Evolutionary conservation across 2,888 invertebrate species (phyloP).

Genomic region (Sphaerophoria taeniata): DNA sequence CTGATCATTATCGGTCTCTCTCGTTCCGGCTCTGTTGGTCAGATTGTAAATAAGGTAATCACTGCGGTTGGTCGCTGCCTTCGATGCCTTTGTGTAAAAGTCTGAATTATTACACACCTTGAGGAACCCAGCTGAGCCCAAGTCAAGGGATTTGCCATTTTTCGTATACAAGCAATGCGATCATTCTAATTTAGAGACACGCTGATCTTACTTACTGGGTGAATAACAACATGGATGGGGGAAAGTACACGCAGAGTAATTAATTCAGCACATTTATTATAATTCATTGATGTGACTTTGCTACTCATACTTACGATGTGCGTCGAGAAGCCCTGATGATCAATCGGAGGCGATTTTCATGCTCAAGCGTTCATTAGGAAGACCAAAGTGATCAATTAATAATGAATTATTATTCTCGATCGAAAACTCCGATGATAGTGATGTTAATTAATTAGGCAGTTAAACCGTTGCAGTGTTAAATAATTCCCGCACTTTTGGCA

Average conservation of each 20-base stretch:
- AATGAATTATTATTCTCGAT: slow-evolving; percentile 71
- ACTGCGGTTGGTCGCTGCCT: slow-evolving; percentile 63
- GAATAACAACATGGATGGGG: slow-evolving; percentile 17
- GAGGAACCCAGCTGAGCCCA: slow-evolving; percentile 56
- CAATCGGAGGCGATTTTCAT: slow-evolving; percentile 71
- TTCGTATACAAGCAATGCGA: slow-evolving; percentile 37
- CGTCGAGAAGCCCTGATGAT: slow-evolving; percentile 44
- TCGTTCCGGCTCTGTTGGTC: slow-evolving; percentile 36
- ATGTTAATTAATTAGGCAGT: slow-evolving; percentile 67
- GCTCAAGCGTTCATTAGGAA: slow-evolving; percentile 70
- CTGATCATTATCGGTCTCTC: slow-evolving; percentile 64
- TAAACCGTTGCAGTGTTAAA: slow-evolving; percentile 45
- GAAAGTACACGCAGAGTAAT: slow-evolving; percentile 59
- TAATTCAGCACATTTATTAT: slow-evolving; percentile 72
- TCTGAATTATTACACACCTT: slow-evolving; percentile 71
- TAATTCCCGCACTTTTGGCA: slow-evolving; percentile 58
- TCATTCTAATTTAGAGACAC: slow-evolving; percentile 55
- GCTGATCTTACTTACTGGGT: slow-evolving; percentile 24
- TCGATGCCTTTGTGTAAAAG: slow-evolving; percentile 65
- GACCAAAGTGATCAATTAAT: slow-evolving; percentile 71
- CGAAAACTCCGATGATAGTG: slow-evolving; percentile 69
- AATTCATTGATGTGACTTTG: slow-evolving; percentile 65
- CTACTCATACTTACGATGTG: neutral
- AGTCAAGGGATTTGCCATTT: slow-evolving; percentile 28
- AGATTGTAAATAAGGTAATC: slow-evolving; percentile 66